Base-by-base conservation (phyloP, 1,140 invertebrate species). In the Tetramorium simillimum region DNA sequence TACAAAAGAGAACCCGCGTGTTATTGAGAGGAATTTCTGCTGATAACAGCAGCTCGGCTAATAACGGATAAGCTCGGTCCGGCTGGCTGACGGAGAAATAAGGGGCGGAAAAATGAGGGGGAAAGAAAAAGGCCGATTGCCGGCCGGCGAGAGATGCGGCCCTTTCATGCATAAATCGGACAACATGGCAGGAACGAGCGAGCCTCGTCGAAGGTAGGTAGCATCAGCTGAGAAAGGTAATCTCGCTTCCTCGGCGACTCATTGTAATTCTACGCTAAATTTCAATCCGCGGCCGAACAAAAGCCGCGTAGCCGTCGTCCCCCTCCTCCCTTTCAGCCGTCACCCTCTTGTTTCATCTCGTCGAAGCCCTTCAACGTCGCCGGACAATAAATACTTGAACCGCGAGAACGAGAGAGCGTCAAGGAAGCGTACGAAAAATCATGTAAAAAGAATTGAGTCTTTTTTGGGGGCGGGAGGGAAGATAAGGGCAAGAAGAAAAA, bases 251-350 rank as follows among this genome's bases (percentile, higher is more conserved):
- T 87, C 86, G 82, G 69, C 86, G 88, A 82, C 85, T 60, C 90
- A 89, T 92, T 93, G 88, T 88, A 92, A 94, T 94, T 91, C 91
- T 86, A 94, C 91, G 93, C 91, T 94, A 94, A 94, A 94, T 94
- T 94, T 94, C 93, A 94, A 94, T 94, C 91, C 89, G 88, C 90
- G 88, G 89, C 69, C 53, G 90, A 91, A 94, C 92, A 93, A 94
- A 94, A 94, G 92, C 92, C 89, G 67, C 70, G 77, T 81, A 72
- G 76, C 87, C 85, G 62, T 33, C 63, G 12, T 16, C 16, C 16
- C n/a, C 2, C 60, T 58, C 58, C 51, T 37, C 86, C 81, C 43
- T 53, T 63, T 24, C 85, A 43, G 46, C 86, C 75, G 18, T 77
- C 63, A 51, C 56, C 69, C 33, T n/a, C 78, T 81, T 81, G 78